phyloP scores from a whole-genome alignment of 2,113 vertebrate species.

The Meriones unguiculatus region DNA sequence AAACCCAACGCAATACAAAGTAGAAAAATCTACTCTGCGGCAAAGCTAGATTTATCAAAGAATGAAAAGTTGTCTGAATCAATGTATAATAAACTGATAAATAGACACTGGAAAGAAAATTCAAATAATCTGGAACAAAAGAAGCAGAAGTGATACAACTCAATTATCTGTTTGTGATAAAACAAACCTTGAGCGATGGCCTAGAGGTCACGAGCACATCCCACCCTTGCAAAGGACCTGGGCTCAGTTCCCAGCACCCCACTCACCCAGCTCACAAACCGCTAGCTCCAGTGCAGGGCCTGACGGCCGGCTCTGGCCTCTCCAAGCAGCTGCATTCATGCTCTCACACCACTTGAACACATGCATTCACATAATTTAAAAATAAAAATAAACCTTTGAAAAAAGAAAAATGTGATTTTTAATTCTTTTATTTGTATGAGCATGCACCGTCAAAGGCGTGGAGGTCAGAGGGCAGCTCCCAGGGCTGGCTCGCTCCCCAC shows the following conservation, averaged over 20 bases:
- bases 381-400: neutral
- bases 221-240: too few species aligned
- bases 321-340: neutral
- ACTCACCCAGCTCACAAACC: neutral
- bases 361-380: neutral
- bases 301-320: neutral
- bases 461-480: neutral
- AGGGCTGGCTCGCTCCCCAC: neutral
- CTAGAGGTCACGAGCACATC: neutral
- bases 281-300: neutral
- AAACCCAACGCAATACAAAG: neutral
- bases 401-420: neutral
- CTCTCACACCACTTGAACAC: neutral
- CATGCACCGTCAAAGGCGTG: neutral
- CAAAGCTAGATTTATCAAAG: neutral
- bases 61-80: neutral
- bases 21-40: neutral
- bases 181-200: neutral
- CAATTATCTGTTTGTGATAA: neutral
- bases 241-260: neutral
- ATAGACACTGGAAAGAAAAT: neutral
- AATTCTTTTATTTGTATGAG: too few species aligned
- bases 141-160: neutral
- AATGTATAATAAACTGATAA: neutral
- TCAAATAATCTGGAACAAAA: neutral